Evolutionary conservation across 2,888 invertebrate species (phyloP).

Genomic region (Entomobrya proxima): DNA sequence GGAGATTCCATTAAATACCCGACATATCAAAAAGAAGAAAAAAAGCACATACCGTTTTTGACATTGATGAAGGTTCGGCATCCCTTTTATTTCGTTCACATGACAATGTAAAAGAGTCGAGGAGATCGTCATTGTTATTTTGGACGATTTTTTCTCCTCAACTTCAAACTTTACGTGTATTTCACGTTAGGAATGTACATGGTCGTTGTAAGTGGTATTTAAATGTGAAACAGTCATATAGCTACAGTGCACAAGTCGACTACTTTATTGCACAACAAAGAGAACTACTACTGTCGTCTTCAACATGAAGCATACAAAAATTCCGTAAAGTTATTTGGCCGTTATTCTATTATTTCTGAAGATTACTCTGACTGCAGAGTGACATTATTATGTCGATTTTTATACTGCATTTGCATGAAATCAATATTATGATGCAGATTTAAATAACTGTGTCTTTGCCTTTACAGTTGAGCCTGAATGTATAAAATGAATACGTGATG

Average conservation of each 20-base stretch:
- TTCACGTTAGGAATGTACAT: not conserved
- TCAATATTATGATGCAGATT: constrained; percentile 28
- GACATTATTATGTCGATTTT: constrained; percentile 23
- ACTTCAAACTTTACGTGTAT: not conserved
- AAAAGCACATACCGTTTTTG: constrained; percentile 49
- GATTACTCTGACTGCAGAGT: not conserved
- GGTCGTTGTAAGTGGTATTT: not conserved
- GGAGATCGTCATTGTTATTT: constrained; percentile 42
- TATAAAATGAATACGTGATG: no score
- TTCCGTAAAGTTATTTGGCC: not conserved
- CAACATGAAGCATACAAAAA: not conserved
- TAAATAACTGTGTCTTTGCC: not conserved
- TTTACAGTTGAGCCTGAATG: no score
- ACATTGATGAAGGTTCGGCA: constrained; percentile 62
- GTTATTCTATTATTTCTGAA: not conserved
- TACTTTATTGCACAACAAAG: constrained; percentile 25
- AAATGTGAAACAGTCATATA: not conserved
- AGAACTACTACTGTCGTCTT: not conserved
- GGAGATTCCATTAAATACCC: constrained; percentile 38
- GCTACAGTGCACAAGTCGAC: not conserved
- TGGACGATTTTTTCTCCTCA: not conserved
- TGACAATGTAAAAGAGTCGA: constrained; percentile 46
- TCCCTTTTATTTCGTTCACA: constrained; percentile 44
- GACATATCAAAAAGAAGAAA: not conserved
- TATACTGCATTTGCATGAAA: constrained; percentile 39